Evolutionary conservation across 2,113 vertebrate species (phyloP).

Genomic region (Pterocles gutturalis): DNA sequence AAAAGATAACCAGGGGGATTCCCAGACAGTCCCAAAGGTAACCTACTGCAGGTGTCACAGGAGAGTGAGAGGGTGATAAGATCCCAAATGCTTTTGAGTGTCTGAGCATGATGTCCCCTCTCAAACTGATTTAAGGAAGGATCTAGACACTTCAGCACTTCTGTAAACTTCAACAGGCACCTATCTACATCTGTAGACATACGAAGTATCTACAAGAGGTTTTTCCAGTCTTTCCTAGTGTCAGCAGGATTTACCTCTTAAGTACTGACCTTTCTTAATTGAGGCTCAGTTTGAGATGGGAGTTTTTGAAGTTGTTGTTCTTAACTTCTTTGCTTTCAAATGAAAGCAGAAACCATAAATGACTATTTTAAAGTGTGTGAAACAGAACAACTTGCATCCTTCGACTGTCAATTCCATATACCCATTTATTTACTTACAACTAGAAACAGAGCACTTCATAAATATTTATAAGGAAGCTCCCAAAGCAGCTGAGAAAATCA

Average conservation of each 20-base stretch:
- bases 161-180: not conserved
- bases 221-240: not conserved
- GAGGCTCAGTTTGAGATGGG: not conserved
- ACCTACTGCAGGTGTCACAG: not conserved
- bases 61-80: not conserved
- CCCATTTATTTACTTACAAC: constrained; percentile 17
- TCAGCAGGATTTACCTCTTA: not conserved
- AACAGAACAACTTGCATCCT: not conserved
- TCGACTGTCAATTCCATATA: not conserved
- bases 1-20: not conserved
- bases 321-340: not conserved
- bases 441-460: not conserved
- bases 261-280: not conserved
- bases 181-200: not conserved
- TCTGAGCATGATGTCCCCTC: not conserved
- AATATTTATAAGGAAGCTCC: constrained; percentile 44
- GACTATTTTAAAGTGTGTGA: not conserved
- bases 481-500: constrained; percentile 39
- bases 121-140: not conserved
- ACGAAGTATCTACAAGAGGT: not conserved
- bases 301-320: not conserved
- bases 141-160: not conserved
- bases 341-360: not conserved
- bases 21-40: not conserved
- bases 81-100: not conserved